Conservation (phyloP, 2,113 vertebrate genomes). For the Python bivittatus region DNA sequence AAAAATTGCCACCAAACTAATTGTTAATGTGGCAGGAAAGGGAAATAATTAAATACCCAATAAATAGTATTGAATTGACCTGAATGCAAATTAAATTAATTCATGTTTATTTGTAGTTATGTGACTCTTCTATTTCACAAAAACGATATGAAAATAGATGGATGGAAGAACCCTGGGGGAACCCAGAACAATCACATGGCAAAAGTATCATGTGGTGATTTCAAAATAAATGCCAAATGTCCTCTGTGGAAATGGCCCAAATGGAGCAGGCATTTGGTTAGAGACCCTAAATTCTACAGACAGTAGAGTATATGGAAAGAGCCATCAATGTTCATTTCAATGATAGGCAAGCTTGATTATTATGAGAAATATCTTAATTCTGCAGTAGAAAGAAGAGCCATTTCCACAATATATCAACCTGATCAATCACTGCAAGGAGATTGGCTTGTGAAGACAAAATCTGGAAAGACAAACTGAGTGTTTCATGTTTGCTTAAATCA, state of each 20-base stretch:
- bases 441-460: conserved; percentile 12
- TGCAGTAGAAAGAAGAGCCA: not conserved
- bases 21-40: not conserved
- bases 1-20: not conserved
- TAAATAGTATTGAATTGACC: not conserved
- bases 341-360: not conserved
- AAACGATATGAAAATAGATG: not conserved
- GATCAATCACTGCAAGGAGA: not conserved
- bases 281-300: not conserved
- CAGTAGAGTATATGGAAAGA: conserved; percentile 8
- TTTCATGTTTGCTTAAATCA: conserved; percentile 12
- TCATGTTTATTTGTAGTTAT: not conserved
- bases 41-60: not conserved
- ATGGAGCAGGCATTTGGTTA: not conserved
- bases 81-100: not conserved
- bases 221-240: not conserved
- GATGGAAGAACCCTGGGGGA: not conserved
- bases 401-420: not conserved
- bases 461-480: conserved; percentile 9
- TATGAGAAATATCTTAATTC: conserved; percentile 11
- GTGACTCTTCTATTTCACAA: not conserved
- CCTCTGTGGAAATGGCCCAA: not conserved
- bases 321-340: not conserved
- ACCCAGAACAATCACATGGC: not conserved
- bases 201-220: not conserved